Evolutionary conservation across 2,113 vertebrate species (phyloP), one percentile per base, ranked within the genome.

Genomic region (Castor canadensis): DNA sequence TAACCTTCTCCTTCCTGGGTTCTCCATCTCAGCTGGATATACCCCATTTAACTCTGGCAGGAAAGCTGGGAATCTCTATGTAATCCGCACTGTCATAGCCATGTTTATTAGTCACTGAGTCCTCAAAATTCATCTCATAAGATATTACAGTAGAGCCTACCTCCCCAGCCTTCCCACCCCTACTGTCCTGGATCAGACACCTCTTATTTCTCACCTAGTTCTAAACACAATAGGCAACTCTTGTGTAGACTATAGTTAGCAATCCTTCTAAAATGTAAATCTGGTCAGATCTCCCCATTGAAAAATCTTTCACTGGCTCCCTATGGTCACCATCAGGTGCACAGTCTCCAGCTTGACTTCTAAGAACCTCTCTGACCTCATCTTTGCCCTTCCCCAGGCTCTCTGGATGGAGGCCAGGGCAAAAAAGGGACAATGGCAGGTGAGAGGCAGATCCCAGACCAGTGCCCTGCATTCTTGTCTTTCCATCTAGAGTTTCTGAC

Each of bases 91-190:
- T 22, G 17, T 12, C 16, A 26, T 52, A 54, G 54, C 1, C 43
- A 40, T 35, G 43, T 16, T n/a, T 40, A 30, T 19, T 9, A 38
- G 64, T 72, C 66, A 64, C 47, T 24, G 62, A 82, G 73, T 38
- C 72, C 45, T 45, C 47, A 54, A 64, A 13, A n/a, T 49, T 54
- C 75, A 64, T 60, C 22, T 38, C 17, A 64, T 77, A 12, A 45
- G 24, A 75, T 28, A 58, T 6, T 19, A 38, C 10, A 32, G 3
- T 8, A 5, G 10, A 47, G 5, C 26, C 60, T 35, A 62, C 20
- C 10, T 28, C 2, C 24, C 4, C 15, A 2, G 5, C 24, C n/a
- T 32, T 56, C 35, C 40, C 16, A 38, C 0, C 45, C 16, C 1
- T 7, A 11, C 6, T 28, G 35, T 38, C 71, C 54, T 49, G 45